Evolutionary conservation across 2,797 vertebrate species (phyloP).

Genomic region (Helicolenus hilgendorfi): DNA sequence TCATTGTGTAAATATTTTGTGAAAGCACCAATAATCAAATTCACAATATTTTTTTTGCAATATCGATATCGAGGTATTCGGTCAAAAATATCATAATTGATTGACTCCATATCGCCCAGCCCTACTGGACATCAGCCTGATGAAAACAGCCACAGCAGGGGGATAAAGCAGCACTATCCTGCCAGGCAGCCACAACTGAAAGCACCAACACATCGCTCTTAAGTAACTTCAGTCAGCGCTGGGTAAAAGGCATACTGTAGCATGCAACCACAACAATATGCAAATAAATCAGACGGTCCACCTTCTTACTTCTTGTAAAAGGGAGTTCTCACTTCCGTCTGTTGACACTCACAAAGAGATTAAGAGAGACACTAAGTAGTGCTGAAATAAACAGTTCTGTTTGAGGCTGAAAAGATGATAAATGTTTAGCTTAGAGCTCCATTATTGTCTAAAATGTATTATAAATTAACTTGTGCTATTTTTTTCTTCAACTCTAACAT

Average conservation of each 20-base stretch:
- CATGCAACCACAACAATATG: constrained; percentile 21
- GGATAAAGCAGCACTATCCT: background rate
- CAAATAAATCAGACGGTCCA: constrained; percentile 3
- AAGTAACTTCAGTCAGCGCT: background rate
- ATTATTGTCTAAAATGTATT: background rate
- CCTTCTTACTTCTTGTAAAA: constrained; percentile 12
- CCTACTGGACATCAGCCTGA: background rate
- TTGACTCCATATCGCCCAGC: background rate
- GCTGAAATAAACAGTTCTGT: background rate
- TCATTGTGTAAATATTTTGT: too few relatives aligned
- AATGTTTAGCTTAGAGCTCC: background rate
- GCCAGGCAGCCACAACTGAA: background rate
- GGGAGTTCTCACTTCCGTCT: background rate
- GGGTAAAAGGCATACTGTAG: background rate
- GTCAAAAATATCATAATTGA: too few relatives aligned
- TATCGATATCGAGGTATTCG: too few relatives aligned
- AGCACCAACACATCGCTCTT: background rate
- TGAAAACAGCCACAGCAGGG: background rate
- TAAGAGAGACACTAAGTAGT: background rate
- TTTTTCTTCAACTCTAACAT: background rate
- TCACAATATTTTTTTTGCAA: too few relatives aligned
- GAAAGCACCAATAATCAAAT: too few relatives aligned
- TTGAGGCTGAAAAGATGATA: background rate
- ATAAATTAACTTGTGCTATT: background rate
- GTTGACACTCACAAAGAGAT: background rate